Percentiles rank a stretch among this genome's conserved stretches.
Evolutionary conservation across 2,797 vertebrate species (phyloP).

Genomic region (Propithecus perrieri): DNA sequence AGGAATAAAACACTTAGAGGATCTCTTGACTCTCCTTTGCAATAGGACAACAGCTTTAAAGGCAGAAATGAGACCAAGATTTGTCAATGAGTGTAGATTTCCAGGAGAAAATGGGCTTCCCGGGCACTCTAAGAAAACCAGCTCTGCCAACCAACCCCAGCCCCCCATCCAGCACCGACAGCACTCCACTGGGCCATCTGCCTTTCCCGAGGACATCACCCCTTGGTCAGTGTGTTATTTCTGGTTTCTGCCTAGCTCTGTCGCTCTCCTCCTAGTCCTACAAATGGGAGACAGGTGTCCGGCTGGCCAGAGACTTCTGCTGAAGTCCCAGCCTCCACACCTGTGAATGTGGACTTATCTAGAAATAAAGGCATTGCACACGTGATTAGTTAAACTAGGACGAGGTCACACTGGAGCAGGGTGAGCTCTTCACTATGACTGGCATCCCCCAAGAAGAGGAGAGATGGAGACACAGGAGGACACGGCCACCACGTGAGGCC

Average conservation of each 20-base stretch:
- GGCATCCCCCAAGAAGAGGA: not conserved
- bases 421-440: not conserved
- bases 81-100: not conserved
- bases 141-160: accelerated
- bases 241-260: constrained; percentile 56
- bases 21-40: not conserved
- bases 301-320: constrained; percentile 53
- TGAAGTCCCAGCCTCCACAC: not conserved
- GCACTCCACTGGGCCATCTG: constrained; percentile 33
- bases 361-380: not conserved
- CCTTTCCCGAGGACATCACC: not conserved
- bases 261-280: constrained; percentile 70
- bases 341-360: not conserved
- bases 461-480: not conserved
- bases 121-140: not conserved
- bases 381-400: not conserved
- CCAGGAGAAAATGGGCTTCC: not conserved
- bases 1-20: accelerated
- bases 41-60: not conserved
- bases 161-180: not conserved
- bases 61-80: not conserved
- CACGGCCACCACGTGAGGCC: accelerated
- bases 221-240: constrained; percentile 50
- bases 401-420: not conserved
- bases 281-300: constrained; percentile 36